Conservation (phyloP, 2,797 vertebrate species). For the Acrocephalus scirpaceus region DNA sequence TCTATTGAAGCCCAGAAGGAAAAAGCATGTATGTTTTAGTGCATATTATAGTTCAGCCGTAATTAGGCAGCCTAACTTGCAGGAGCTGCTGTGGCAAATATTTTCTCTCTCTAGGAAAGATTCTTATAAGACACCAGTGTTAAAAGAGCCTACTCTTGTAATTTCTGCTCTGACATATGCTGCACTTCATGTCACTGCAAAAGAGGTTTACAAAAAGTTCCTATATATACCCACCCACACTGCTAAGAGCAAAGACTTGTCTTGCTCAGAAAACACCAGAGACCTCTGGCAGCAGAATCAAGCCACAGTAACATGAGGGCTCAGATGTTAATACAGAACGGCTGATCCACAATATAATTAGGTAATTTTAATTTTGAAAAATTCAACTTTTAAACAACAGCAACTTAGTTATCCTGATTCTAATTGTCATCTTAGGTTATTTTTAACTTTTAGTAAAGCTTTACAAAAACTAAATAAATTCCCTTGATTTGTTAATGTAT, state of each 20-base stretch:
- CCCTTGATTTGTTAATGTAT: background rate
- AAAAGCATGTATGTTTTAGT: conserved; percentile 20
- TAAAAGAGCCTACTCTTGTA: background rate
- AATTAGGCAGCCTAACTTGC: background rate
- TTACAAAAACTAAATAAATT: background rate
- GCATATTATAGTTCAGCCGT: background rate
- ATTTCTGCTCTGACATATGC: background rate
- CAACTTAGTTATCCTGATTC: background rate
- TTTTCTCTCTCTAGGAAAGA: background rate
- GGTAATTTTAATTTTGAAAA: background rate
- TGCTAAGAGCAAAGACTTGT: background rate
- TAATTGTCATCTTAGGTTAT: conserved; percentile 13
- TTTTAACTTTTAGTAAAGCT: conserved; percentile 11
- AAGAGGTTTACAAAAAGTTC: background rate
- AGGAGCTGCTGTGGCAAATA: background rate
- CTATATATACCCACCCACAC: background rate
- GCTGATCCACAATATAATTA: conserved; percentile 5
- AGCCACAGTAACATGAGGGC: background rate
- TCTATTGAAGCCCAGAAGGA: conserved; percentile 21
- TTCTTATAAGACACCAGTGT: background rate
- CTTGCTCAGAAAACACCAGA: background rate
- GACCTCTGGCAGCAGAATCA: background rate
- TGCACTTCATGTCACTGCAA: background rate
- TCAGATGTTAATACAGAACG: background rate
- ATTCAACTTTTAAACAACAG: background rate